Base-by-base conservation (phyloP, 2,888 invertebrate species). In the Mantis religiosa region DNA sequence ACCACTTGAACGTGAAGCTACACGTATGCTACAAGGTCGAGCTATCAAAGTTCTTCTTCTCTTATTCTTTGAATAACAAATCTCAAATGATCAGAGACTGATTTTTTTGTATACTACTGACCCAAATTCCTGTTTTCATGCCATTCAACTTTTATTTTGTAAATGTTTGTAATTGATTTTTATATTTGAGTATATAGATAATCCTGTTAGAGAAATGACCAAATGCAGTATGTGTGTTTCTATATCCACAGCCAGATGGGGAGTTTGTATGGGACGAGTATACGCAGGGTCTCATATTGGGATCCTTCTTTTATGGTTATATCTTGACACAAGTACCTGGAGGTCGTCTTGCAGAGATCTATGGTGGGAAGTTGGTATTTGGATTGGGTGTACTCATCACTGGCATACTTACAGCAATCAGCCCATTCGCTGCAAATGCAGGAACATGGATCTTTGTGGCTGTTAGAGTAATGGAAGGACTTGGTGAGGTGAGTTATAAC, bases 361-460 rank as follows among this genome's bases (percentile, higher is more conserved):
- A 96, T 92, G 98, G 99, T 81, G 98, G 98, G n/a, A 98, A 98
- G 93, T 94, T 96, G 90, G 95, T 98, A 4, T 98, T 97, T 92
- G 98, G 98, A 27, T 92, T 97, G 71, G 98, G 97, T 8, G 96
- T 98, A 1, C 94, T 98, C 85, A 93, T 97, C 84, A 97, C 98
- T 7, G 96, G 97, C 9, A 92, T 98, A 88, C 96, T 98, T 91
- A 98, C 98, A 0, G 94, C 98, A 28, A 93, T 98, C 27, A 97
- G 97, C 90, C 98, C 98, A 0, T 94, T 97, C 89, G 97, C 98
- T 0, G 98, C 98, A 0, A 93, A 95, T 90, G 94, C 94, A 0
- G 94, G 95, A 91, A 95, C 95, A 90, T 93, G 93, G 88, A 94
- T 93, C 93, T 96, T 98, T 92, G 95, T 98, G 90, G 94, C 95